A percentile compares a stretch with the other conserved stretches of the same genome.
Evolutionary conservation across 2,113 vertebrate genomes (phyloP).

Genomic region (Pterocles orientalis): DNA sequence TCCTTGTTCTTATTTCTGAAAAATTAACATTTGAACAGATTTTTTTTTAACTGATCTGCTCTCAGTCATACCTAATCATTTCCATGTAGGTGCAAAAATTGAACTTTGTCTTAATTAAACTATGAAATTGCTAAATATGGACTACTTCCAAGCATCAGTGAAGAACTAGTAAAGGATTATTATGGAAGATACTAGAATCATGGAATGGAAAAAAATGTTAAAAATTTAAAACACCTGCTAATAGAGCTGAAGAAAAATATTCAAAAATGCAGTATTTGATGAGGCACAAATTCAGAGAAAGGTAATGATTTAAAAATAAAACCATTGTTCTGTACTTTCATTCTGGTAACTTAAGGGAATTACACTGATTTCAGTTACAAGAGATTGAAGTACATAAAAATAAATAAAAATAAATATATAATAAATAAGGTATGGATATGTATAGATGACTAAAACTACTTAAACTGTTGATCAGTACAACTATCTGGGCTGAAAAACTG

Average conservation of each 20-base stretch:
- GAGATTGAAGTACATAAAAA: background rate
- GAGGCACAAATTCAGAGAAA: background rate
- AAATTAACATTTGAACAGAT: background rate
- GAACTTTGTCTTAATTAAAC: background rate
- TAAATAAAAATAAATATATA: background rate
- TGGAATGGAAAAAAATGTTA: background rate
- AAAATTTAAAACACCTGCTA: background rate
- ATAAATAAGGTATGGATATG: background rate
- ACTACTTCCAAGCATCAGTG: background rate
- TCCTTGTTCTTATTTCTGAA: slow-evolving; percentile 3
- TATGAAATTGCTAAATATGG: background rate
- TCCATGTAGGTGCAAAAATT: background rate
- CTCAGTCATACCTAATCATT: background rate
- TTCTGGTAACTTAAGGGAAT: background rate
- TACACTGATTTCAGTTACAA: background rate
- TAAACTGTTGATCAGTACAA: background rate
- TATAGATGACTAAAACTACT: background rate
- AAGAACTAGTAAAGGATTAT: background rate
- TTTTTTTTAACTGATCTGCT: background rate
- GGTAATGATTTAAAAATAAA: background rate
- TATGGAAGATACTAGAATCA: background rate
- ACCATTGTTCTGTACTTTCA: background rate
- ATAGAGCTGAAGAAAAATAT: background rate
- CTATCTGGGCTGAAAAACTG: background rate
- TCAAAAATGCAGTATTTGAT: background rate